A percentile compares a stretch with the other conserved stretches of the same genome.
phyloP scores from a whole-genome alignment of 2,797 vertebrate genomes.

The Aplochiton taeniatus region DNA sequence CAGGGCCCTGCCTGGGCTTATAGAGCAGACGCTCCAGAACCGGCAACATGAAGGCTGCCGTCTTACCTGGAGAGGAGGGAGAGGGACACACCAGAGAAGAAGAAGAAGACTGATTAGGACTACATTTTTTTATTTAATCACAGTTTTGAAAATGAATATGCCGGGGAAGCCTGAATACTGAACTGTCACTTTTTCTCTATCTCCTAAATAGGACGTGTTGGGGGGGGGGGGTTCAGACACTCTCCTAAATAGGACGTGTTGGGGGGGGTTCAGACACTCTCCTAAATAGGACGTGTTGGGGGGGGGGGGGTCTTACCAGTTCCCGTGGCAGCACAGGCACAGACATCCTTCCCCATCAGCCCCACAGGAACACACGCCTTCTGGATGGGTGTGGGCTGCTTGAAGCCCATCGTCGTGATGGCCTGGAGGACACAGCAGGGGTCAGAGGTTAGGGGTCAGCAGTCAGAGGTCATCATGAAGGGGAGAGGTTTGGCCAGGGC shows the following conservation, averaged over 20 bases:
- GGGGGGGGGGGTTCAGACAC: no score
- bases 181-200: no score
- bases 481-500: background rate
- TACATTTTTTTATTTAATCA: no score
- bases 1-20: slow-evolving; percentile 87
- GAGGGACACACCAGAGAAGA: background rate
- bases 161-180: no score
- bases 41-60: slow-evolving; percentile 92
- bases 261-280: no score
- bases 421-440: slow-evolving; percentile 69
- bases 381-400: slow-evolving; percentile 94
- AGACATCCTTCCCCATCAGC: slow-evolving; percentile 91
- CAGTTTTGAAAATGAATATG: no score
- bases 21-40: slow-evolving; percentile 94
- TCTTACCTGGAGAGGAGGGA: slow-evolving; percentile 83
- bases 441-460: no score
- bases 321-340: slow-evolving; percentile 95
- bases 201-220: no score
- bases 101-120: no score
- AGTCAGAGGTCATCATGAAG: background rate
- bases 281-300: no score
- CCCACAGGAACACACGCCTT: slow-evolving; percentile 94
- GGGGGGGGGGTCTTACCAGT: slow-evolving; percentile 73
- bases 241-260: no score
- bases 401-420: slow-evolving; percentile 88